These are phyloP conservation scores for Crotalus helleri DNA, from an alignment of 2,113 vertebrate genomes.

Conservation along the genomic window DNA sequence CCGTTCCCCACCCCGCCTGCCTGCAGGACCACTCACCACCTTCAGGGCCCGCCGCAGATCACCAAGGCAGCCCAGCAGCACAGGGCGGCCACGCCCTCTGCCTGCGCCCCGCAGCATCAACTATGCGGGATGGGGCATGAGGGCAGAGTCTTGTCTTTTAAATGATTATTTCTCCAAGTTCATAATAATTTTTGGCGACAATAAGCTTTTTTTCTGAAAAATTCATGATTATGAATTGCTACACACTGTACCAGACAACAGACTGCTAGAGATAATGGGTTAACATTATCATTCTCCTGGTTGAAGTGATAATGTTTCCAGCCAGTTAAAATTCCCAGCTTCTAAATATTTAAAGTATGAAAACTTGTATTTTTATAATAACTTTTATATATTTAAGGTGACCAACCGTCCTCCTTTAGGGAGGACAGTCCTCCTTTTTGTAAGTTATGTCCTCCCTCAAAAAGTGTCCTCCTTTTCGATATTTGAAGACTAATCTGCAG, in stretches of 20 bases:
- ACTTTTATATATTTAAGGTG: slow-evolving; percentile 38
- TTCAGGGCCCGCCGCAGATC: too few species aligned
- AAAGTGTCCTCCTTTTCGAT: too few species aligned
- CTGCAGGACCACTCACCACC: too few species aligned
- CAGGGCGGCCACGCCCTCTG: too few species aligned
- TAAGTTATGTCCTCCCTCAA: too few species aligned
- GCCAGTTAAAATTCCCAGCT: slow-evolving; percentile 48
- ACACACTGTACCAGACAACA: slow-evolving; percentile 13
- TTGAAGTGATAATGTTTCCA: slow-evolving; percentile 33
- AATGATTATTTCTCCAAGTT: slow-evolving; percentile 6
- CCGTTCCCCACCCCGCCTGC: too few species aligned
- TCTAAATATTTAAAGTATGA: slow-evolving; percentile 47
- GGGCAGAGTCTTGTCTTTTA: not conserved
- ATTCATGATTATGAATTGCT: slow-evolving; percentile 38
- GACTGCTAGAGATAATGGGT: not conserved
- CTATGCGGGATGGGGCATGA: too few species aligned
- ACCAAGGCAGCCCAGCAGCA: too few species aligned
- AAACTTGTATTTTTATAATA: slow-evolving; percentile 53
- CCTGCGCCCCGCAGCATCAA: too few species aligned
- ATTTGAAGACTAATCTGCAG: too few species aligned
- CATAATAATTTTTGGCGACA: slow-evolving; percentile 42
- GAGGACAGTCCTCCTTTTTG: too few species aligned
- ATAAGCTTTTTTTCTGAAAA: slow-evolving; percentile 25
- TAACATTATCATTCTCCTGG: slow-evolving; percentile 30
- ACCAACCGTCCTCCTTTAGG: too few species aligned